A percentile compares a stretch with the other conserved stretches of the same genome.
Conservation (phyloP, 2,113 vertebrate species). For the Perca schrenkii region DNA sequence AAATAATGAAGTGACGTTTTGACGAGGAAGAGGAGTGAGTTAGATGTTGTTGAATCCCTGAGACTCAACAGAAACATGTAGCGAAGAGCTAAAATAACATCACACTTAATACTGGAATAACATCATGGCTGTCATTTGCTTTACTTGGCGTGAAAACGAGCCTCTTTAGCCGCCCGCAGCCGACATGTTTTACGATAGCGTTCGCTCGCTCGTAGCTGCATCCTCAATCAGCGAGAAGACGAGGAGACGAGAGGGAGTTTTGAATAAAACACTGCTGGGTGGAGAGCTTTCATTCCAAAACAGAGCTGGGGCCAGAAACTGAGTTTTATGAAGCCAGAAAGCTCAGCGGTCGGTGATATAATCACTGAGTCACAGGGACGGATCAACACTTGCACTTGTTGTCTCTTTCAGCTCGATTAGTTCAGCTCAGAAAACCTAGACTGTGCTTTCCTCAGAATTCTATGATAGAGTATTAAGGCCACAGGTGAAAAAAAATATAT, state of each 20-base stretch:
- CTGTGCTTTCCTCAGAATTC: background rate
- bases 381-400: slow-evolving; percentile 23
- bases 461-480: no score
- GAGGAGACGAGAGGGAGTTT: slow-evolving; percentile 48
- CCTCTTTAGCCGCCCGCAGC: slow-evolving; percentile 42
- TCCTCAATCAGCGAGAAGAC: slow-evolving; percentile 60
- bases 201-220: slow-evolving; percentile 40
- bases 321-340: slow-evolving; percentile 42
- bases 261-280: slow-evolving; percentile 34
- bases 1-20: slow-evolving; percentile 35
- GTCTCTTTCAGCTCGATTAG: background rate
- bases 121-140: slow-evolving; percentile 59
- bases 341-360: slow-evolving; percentile 40
- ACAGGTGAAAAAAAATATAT: no score
- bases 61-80: slow-evolving; percentile 45
- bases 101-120: slow-evolving; percentile 46
- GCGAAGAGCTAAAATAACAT: slow-evolving; percentile 62
- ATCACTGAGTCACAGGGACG: slow-evolving; percentile 45
- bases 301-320: background rate
- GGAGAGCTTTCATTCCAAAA: slow-evolving; percentile 34
- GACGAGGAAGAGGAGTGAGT: slow-evolving; percentile 20
- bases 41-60: slow-evolving; percentile 13
- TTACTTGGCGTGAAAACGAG: slow-evolving; percentile 36
- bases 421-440: background rate
- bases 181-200: slow-evolving; percentile 52